Conservation (phyloP, 2,797 vertebrate genomes). For the Odontamblyopus lacepedii region DNA sequence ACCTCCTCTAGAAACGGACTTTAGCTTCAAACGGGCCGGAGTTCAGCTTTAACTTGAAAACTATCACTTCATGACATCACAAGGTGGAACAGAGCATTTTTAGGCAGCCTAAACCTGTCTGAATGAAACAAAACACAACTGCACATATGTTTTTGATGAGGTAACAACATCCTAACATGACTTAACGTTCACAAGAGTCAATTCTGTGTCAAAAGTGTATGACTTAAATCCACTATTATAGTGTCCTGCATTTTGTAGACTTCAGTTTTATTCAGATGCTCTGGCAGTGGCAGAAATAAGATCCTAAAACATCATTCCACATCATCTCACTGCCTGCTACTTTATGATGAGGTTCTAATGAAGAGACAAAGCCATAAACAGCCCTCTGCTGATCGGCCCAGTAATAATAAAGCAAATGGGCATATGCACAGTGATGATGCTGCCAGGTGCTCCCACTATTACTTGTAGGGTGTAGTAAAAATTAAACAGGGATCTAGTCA, state of each 20-base stretch:
- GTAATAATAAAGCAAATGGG: background rate
- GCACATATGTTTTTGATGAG: too few relatives aligned
- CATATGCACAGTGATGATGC: background rate
- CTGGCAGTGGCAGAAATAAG: background rate
- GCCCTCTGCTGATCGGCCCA: background rate
- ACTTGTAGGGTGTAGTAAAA: background rate
- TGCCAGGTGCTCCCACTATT: background rate
- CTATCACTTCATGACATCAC: too few relatives aligned
- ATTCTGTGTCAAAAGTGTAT: too few relatives aligned
- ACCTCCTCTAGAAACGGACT: too few relatives aligned
- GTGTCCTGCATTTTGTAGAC: background rate
- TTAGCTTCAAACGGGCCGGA: too few relatives aligned
- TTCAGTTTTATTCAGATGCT: background rate
- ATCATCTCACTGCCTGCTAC: background rate
- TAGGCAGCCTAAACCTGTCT: too few relatives aligned
- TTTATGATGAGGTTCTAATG: background rate
- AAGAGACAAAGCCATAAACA: background rate
- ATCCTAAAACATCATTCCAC: background rate
- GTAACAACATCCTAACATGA: too few relatives aligned
- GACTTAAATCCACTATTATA: too few relatives aligned
- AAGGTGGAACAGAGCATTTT: too few relatives aligned
- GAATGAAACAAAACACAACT: too few relatives aligned
- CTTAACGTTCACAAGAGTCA: too few relatives aligned
- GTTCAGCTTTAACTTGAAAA: too few relatives aligned
- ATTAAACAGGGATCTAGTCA: background rate